phyloP scores from a whole-genome alignment of 92 coral and sea anemone genomes.

The Palythoa grandiflora region DNA sequence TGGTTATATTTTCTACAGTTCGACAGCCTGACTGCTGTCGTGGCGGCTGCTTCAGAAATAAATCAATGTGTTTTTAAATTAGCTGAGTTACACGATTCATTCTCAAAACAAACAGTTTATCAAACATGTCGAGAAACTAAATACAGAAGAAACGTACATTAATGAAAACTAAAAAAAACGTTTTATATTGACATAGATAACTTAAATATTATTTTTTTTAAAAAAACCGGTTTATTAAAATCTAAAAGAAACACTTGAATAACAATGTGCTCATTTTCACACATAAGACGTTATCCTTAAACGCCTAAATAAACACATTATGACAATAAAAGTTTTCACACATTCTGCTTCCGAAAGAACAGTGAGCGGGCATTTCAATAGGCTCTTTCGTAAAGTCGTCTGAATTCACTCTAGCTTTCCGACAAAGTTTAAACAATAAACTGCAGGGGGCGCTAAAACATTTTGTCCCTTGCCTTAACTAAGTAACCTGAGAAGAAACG shows the following conservation, averaged over 20 bases:
- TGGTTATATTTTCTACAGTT: background rate
- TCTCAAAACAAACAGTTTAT: background rate
- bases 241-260: too few relatives aligned
- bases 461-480: too few relatives aligned
- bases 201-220: too few relatives aligned
- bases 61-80: background rate
- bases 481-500: too few relatives aligned
- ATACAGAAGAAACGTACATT: background rate
- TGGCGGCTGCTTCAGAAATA: background rate
- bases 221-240: too few relatives aligned
- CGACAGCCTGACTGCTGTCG: background rate
- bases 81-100: background rate
- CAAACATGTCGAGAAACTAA: background rate
- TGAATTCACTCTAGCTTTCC: background rate
- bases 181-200: background rate
- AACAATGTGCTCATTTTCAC: background rate
- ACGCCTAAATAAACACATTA: background rate
- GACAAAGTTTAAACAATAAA: slow-evolving; percentile 6
- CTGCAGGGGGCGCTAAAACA: background rate
- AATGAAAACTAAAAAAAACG: background rate
- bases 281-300: background rate
- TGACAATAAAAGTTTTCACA: background rate
- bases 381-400: background rate
- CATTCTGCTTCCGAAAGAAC: background rate
- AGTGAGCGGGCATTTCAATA: slow-evolving; percentile 14